Evolutionary conservation across 2,888 invertebrate species (phyloP), one percentile per base, ranked within the genome.

Genomic region (Siphonodentalium dalli): DNA sequence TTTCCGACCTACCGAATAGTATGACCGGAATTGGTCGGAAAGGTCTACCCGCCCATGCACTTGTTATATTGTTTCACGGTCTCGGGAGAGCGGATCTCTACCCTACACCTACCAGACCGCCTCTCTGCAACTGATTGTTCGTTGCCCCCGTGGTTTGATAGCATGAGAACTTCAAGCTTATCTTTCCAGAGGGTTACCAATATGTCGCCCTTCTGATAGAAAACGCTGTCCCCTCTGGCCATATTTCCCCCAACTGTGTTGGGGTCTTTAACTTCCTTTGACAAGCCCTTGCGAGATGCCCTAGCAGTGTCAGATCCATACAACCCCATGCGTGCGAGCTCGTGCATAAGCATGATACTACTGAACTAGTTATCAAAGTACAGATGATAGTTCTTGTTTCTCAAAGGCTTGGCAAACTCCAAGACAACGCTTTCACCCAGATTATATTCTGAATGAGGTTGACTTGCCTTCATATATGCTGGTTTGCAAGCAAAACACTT

Each of bases 31-130:
- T 37, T 51, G 46, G 39, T 60, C 60, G 6, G 60, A 49, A 23
- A 49, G 51, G 33, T 60, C 60, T 9, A 56, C 56, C 60, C 48
- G 27, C 40, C 40, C 50, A 54, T 54, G 43, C 21, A 28, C 31
- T 13, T 18, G 18, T 54, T 53, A 33, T 58, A 58, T 13, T 37
- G 31, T 11, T 33, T 33, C 4, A 51, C 37, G 21, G 39, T 15
- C 8, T 24, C 26, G 2, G 50, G 53, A 37, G 35, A 47, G 23
- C 44, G 27, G 11, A 55, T 35, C 26, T 55, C 38, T 13, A 29
- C 23, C 7, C n/a, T 27, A n/a, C 35, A 33, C 15, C 47, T 44
- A 44, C 45, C 34, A 37, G 44, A 41, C 23, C 41, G 34, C 26
- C 44, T 50, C 13, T 40, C n/a, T 27, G 23, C 13, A n/a, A 41